Percentiles rank a stretch among this genome's conserved stretches.
These are phyloP conservation scores for Lucinisca nassula DNA, from an alignment of 2,888 invertebrate genomes.

Conservation along the genomic window DNA sequence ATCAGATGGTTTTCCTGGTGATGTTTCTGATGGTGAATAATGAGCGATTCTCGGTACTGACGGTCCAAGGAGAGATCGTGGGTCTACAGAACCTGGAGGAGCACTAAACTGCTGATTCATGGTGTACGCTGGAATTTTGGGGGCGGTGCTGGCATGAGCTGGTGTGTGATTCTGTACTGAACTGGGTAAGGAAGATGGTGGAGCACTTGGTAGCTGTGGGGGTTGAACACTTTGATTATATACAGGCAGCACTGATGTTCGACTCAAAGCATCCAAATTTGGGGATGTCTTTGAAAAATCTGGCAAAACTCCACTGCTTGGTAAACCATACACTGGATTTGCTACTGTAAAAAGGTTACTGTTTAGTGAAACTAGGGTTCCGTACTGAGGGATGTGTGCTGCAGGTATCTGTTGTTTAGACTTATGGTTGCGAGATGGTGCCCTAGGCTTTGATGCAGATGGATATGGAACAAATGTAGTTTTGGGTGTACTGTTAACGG, in stretches of 20 bases:
- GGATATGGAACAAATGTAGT: background rate
- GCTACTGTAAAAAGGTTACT: background rate
- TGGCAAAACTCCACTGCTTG: background rate
- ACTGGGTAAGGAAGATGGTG: background rate
- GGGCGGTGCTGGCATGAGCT: background rate
- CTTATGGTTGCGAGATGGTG: background rate
- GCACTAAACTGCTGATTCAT: background rate
- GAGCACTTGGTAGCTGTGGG: background rate
- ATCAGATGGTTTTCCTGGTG: slow-evolving; percentile 25
- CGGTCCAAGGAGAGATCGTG: background rate
- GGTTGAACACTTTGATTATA: background rate
- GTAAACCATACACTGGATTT: background rate
- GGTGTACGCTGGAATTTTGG: background rate
- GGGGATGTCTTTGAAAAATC: background rate
- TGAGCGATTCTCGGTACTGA: background rate
- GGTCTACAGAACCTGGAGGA: background rate
- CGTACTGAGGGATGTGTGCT: background rate
- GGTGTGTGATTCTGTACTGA: background rate
- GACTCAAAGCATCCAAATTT: background rate
- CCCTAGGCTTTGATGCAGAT: background rate
- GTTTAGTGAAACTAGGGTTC: background rate
- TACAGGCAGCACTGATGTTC: background rate
- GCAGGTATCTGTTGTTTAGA: background rate
- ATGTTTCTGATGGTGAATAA: background rate
- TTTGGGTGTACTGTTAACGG: background rate